Conservation (phyloP, 2,888 invertebrate species). For the Pseudolycoriella hygida region DNA sequence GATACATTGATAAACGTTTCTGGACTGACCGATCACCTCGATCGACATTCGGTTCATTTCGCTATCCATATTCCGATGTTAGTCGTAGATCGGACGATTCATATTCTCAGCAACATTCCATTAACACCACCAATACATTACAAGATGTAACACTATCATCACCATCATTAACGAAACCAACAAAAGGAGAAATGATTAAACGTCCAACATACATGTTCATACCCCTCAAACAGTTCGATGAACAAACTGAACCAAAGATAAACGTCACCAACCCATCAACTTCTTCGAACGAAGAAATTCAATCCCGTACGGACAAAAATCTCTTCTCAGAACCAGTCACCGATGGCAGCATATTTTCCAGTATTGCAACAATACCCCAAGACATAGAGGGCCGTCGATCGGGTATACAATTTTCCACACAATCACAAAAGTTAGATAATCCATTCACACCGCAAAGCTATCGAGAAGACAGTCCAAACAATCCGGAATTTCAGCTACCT, state of each 20-base stretch:
- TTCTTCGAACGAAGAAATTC: not conserved
- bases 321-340: not conserved
- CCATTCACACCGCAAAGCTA: slow-evolving; percentile 27
- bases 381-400: slow-evolving; percentile 25
- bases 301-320: slow-evolving; percentile 2
- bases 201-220: slow-evolving; percentile 3
- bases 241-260: not conserved
- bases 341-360: slow-evolving; percentile 7
- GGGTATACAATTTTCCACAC: slow-evolving; percentile 27
- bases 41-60: slow-evolving; percentile 25
- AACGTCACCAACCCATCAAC: not conserved
- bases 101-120: not conserved
- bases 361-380: slow-evolving; percentile 7
- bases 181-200: slow-evolving; percentile 2
- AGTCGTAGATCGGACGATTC: slow-evolving; percentile 9
- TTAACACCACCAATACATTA: slow-evolving; percentile 5
- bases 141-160: not conserved
- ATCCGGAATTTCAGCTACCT: slow-evolving; percentile 17
- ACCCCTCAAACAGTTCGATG: not conserved
- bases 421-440: slow-evolving; percentile 22
- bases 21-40: slow-evolving; percentile 16
- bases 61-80: slow-evolving; percentile 10
- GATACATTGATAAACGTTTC: slow-evolving; percentile 13
- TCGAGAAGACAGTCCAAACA: slow-evolving; percentile 25
- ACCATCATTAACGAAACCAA: not conserved